Base-by-base conservation (phyloP, 2,113 vertebrate genomes). In the Mesitornis unicolor region DNA sequence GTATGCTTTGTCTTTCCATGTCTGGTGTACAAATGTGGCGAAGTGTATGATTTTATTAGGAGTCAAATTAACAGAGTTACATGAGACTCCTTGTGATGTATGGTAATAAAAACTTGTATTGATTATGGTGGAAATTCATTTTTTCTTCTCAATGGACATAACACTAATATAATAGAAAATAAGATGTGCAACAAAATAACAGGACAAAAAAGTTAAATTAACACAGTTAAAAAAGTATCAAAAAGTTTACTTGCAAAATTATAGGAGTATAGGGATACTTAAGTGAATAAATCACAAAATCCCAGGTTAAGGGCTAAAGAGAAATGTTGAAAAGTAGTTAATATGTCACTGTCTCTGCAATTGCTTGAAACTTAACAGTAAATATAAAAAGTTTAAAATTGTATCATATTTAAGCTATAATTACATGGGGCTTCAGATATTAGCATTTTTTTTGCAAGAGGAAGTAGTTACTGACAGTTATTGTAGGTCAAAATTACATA, bases 41-140 rank as follows among this genome's bases (percentile, higher is more conserved):
- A 63, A 76, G 64, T 64, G 48, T 64, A 42, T 4, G 43, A 25
- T 79, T 87, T 90, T 84, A 50, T 56, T 42, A 83, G 81, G 83
- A 93, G 80, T 90, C 82, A 65, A 24, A 24, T 63, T n/a, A 81
- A 69, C 35, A 68, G 51, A 60, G 28, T 59, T 54, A 70, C 3
- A 14, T 26, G 51, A 77, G 89, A 54, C 81, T 90, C 88, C 81
- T 85, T 80, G 74, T 65, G 70, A 22, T 87, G 45, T 75, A 18
- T 56, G 42, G 90, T 65, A 96, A 91, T 92, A 90, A 96, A 96
- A 96, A 89, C 43, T 78, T 84, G 75, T 89, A 85, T 45, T 73
- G 25, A 93, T 28, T 67, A 65, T 90, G 90, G 93, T 97, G 82
- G 87, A 95, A 96, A 96, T 94, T 90, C 40, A 97, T 97, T 97